phyloP scores from a whole-genome alignment of 1,140 invertebrate species.

The Physella acuta region DNA sequence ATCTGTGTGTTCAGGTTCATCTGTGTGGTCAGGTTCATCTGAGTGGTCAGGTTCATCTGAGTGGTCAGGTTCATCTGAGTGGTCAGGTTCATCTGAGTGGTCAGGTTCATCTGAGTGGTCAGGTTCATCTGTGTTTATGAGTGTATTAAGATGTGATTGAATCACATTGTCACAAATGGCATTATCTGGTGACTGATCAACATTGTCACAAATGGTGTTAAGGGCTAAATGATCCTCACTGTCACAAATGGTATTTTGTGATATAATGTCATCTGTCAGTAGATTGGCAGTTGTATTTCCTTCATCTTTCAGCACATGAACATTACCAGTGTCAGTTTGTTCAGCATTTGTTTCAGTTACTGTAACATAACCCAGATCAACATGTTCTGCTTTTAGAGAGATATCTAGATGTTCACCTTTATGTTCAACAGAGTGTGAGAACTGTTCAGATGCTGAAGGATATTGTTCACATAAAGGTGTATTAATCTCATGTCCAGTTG shows the following conservation, averaged over 20 bases:
- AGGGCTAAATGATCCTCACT: too few relatives aligned
- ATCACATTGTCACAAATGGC: neutral
- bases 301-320: too few relatives aligned
- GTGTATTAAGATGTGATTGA: neutral
- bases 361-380: too few relatives aligned
- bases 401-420: neutral
- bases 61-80: neutral
- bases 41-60: neutral
- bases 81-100: neutral
- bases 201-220: too few relatives aligned
- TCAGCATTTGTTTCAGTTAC: too few relatives aligned
- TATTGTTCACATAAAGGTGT: neutral
- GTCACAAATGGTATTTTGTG: too few relatives aligned
- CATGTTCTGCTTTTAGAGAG: neutral
- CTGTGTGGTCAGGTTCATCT: neutral
- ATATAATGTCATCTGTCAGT: too few relatives aligned
- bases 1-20: neutral
- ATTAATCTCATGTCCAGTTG: neutral
- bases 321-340: too few relatives aligned
- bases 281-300: too few relatives aligned
- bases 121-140: neutral
- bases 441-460: neutral
- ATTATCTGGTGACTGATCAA: neutral
- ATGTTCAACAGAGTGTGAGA: neutral
- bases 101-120: neutral